Percentiles rank a stretch among this genome's conserved stretches.
Evolutionary conservation across 2,888 invertebrate species (phyloP).

Genomic region (Digitonthophagus gazella): DNA sequence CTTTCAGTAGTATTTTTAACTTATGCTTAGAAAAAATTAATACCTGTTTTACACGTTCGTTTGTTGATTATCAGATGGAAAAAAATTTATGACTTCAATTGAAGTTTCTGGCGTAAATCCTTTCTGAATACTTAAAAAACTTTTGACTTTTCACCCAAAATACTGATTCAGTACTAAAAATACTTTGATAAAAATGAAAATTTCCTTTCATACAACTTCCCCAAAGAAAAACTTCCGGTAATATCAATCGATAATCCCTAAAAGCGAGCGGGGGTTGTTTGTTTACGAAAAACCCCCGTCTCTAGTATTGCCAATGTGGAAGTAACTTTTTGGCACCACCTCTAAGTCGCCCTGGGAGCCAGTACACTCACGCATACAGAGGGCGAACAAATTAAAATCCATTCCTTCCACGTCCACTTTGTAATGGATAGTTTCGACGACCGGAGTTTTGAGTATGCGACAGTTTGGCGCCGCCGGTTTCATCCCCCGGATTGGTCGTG

Average conservation of each 20-base stretch:
- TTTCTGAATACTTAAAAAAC: too few relatives aligned
- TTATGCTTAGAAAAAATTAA: too few relatives aligned
- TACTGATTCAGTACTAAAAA: neutral
- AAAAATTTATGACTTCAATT: too few relatives aligned
- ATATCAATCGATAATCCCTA: neutral
- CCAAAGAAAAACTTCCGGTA: neutral
- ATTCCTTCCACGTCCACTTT: constrained; percentile 38
- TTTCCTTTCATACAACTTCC: too few relatives aligned
- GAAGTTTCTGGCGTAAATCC: too few relatives aligned
- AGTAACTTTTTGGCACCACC: constrained; percentile 10
- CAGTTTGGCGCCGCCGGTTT: constrained; percentile 48
- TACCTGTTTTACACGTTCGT: too few relatives aligned
- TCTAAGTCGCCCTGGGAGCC: neutral
- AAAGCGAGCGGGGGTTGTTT: neutral
- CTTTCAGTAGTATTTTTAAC: too few relatives aligned
- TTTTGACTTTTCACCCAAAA: too few relatives aligned
- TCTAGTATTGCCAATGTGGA: neutral
- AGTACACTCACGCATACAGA: constrained; percentile 33
- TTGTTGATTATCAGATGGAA: too few relatives aligned
- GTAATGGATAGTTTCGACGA: constrained; percentile 44
- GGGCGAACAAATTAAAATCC: constrained; percentile 40
- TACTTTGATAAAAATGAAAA: constrained; percentile 1
- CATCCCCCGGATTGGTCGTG: constrained; percentile 35
- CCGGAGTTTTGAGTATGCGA: constrained; percentile 48
- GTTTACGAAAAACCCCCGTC: neutral